Conservation (phyloP, 30 jellyfish, hydroid and myxozoan genomes). For the Nemopilema nomurai region DNA sequence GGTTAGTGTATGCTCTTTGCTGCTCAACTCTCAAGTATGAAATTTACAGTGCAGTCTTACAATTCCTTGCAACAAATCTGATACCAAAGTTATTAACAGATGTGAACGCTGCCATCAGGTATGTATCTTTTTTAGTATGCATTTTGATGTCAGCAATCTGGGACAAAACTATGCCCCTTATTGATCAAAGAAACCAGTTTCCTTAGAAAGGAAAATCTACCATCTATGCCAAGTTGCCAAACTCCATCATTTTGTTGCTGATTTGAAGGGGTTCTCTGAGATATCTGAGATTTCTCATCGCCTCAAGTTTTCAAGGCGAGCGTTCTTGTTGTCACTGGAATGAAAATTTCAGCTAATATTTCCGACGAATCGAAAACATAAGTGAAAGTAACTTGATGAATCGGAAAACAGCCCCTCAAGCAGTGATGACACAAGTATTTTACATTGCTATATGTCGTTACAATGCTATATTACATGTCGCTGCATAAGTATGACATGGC, state of each 20-base stretch:
- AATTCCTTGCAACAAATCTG: constrained; percentile 17
- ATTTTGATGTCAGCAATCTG: constrained; percentile 52
- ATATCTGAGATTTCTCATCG: too few species aligned
- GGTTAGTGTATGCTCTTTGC: constrained; percentile 49
- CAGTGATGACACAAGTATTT: constrained; percentile 45
- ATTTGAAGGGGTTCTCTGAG: constrained; percentile 53
- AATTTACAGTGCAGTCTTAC: constrained; percentile 49
- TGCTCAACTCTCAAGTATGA: constrained; percentile 46
- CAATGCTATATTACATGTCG: constrained; percentile 24
- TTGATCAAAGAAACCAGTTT: constrained; percentile 51
- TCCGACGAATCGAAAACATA: constrained; percentile 34
- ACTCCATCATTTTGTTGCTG: constrained; percentile 54
- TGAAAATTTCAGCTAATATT: too few species aligned
- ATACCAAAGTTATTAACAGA: constrained; percentile 48
- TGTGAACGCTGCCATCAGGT: constrained; percentile 29
- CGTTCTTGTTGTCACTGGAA: constrained; percentile 47
- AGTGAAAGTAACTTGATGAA: constrained; percentile 36
- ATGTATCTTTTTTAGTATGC: constrained; percentile 53
- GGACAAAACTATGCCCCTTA: constrained; percentile 37
- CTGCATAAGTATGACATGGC: constrained; percentile 54
- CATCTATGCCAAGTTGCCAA: constrained; percentile 46
- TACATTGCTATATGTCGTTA: constrained; percentile 5
- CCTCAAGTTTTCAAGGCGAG: constrained; percentile 56
- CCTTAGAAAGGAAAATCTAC: constrained; percentile 56
- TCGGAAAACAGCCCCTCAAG: too few species aligned